Percentiles rank a stretch among this genome's conserved stretches.
These are phyloP conservation scores for Phaethon lepturus DNA, from an alignment of 2,113 vertebrate genomes.

Conservation along the genomic window DNA sequence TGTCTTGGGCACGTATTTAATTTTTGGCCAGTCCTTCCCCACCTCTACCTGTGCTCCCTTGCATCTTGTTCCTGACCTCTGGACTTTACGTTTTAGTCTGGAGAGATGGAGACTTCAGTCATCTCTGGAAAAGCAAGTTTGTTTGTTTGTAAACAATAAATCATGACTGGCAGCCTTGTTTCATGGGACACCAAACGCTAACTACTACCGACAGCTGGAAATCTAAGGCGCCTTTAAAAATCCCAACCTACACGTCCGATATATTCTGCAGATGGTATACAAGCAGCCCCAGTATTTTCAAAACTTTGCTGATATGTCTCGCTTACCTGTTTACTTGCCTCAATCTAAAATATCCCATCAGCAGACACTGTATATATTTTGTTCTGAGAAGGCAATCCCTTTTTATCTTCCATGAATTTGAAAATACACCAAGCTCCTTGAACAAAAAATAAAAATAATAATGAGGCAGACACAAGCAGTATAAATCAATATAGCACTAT, in stretches of 20 bases:
- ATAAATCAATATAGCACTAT: constrained; percentile 46
- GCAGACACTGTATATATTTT: background rate
- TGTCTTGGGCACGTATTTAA: background rate
- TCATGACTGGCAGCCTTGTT: background rate
- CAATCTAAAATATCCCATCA: background rate
- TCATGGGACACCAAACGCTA: background rate
- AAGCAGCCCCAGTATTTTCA: background rate
- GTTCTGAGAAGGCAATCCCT: background rate
- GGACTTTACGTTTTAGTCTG: background rate
- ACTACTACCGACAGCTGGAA: background rate
- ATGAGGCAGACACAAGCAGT: background rate
- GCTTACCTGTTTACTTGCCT: background rate
- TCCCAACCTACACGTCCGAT: background rate
- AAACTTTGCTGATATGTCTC: background rate
- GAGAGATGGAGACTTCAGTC: background rate
- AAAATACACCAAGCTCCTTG: background rate
- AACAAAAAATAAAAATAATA: constrained; percentile 40
- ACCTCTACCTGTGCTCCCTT: background rate
- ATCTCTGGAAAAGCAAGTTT: background rate
- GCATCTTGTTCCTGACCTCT: background rate
- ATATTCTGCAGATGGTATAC: background rate
- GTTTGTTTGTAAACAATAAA: background rate
- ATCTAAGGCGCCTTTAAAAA: background rate
- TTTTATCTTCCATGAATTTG: constrained; percentile 5
- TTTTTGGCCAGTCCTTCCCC: background rate